Base-by-base conservation (phyloP, 2,888 invertebrate species). In the Fragum sueziense region DNA sequence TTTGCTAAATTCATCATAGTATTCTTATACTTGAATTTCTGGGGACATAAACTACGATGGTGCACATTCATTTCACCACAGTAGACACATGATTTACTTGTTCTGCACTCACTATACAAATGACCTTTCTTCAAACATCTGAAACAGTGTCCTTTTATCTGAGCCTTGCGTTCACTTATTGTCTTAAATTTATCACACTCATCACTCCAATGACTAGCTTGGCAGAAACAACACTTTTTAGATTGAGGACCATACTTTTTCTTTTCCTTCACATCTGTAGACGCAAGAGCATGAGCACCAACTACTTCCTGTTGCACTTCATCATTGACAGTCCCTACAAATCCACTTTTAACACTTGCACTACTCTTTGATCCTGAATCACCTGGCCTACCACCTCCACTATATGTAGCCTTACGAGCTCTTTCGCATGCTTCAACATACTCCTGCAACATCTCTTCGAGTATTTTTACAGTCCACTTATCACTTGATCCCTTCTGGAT, bases 1-100 rank as follows among this genome's bases (percentile, higher is more conserved):
- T 6, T 33, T 2, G 37, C 31, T 11, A 52, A 3, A n/a, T 65
- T 25, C 29, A 33, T 29, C 14, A 33, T 33, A 7, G 52, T 27
- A 1, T 47, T 20, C 29, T 52, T 47, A 37, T 27, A n/a, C 6
- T 52, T 9, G 51, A 77, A 47, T 72, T n/a, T 68, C 33, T 47
- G 22, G 3, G 73, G 68, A 51, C 77, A 77, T 3, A 77, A 22
- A 70, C 74, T 78, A 33, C 62, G 52, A 57, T 78, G 78, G 33
- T 78, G 78, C 25, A 33, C 33, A 34, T 74, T 65, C 51, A 54
- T 34, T 33, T 78, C 41, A 14, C 67, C 41, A 65, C 74, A 74
- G 41, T 78, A 70, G 2, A 70, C 70, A 61, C 78, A 74, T 27
- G 57, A 11, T 62, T 33, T 70, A n/a, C 25, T 65, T 25, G 37